Percentiles rank a stretch among this genome's conserved stretches.
Evolutionary conservation across 2,888 invertebrate species (phyloP).

Genomic region (Conops quadrifasciatus): DNA sequence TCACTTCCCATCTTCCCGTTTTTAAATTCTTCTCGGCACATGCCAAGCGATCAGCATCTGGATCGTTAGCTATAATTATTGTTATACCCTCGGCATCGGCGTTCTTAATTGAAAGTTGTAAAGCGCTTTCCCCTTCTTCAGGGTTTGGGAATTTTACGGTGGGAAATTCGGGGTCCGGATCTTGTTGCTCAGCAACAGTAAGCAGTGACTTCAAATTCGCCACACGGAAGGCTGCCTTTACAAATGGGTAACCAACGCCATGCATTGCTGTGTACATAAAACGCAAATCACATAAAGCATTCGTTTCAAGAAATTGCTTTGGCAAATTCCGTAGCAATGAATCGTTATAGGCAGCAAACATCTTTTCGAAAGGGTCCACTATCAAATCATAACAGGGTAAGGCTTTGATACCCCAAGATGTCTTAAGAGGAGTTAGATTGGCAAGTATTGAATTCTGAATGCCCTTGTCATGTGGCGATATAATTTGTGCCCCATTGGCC

Average conservation of each 20-base stretch:
- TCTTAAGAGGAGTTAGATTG: constrained; percentile 78
- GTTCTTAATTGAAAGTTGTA: constrained; percentile 78
- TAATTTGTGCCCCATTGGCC: constrained; percentile 94
- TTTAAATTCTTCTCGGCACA: constrained; percentile 81
- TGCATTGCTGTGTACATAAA: constrained; percentile 98
- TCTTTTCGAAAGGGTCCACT: constrained; percentile 75
- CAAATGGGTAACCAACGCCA: constrained; percentile 88
- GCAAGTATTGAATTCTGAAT: constrained; percentile 82
- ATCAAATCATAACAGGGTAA: constrained; percentile 69
- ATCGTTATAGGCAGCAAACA: constrained; percentile 74
- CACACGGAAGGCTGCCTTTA: constrained; percentile 77
- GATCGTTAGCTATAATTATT: constrained; percentile 95
- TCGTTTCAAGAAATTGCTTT: constrained; percentile 66
- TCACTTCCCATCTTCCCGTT: constrained; percentile 53
- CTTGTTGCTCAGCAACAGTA: constrained; percentile 72
- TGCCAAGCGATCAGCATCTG: constrained; percentile 96
- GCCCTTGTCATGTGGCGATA: constrained; percentile 87
- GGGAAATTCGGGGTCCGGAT: constrained; percentile 95
- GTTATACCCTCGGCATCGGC: constrained; percentile 76
- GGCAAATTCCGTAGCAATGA: constrained; percentile 69
- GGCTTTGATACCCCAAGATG: constrained; percentile 79
- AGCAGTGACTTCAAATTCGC: constrained; percentile 73
- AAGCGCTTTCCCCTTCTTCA: constrained; percentile 88
- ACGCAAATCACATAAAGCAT: constrained; percentile 70
- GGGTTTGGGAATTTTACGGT: constrained; percentile 98